Conservation (phyloP, 1,140 invertebrate genomes). For the Nylanderia fulva region DNA sequence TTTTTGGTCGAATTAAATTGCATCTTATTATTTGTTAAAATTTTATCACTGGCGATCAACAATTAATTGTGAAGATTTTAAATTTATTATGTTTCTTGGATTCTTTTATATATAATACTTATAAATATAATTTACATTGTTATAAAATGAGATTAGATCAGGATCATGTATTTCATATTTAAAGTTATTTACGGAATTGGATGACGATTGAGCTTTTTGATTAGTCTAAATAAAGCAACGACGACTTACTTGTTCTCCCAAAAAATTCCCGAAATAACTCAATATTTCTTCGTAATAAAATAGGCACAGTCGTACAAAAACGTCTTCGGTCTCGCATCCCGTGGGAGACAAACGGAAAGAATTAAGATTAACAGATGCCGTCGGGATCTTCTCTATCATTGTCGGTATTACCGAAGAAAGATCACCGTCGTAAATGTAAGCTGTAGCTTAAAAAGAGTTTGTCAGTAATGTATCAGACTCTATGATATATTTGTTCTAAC, state of each 20-base stretch:
- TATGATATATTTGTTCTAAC: slow-evolving; percentile 20
- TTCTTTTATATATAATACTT: background rate
- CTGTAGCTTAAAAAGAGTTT: slow-evolving; percentile 38
- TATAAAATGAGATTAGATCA: background rate
- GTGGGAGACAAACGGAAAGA: slow-evolving; percentile 76
- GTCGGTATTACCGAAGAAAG: slow-evolving; percentile 81
- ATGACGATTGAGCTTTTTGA: slow-evolving; percentile 3
- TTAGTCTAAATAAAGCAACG: slow-evolving; percentile 4
- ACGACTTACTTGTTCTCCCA: too few relatives aligned
- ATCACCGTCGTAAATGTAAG: slow-evolving; percentile 65
- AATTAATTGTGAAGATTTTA: too few relatives aligned
- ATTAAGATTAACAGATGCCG: slow-evolving; percentile 82
- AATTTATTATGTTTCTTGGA: background rate
- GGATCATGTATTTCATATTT: background rate
- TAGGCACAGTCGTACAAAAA: background rate
- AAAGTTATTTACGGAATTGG: background rate
- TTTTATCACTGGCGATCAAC: too few relatives aligned
- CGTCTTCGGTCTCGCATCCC: slow-evolving; percentile 55
- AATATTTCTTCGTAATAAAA: slow-evolving; percentile 62
- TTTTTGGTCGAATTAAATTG: too few relatives aligned
- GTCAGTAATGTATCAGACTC: slow-evolving; percentile 12
- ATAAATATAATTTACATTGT: background rate
- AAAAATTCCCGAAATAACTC: slow-evolving; percentile 37
- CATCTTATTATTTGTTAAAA: too few relatives aligned
- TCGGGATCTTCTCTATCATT: slow-evolving; percentile 79